These are phyloP conservation scores for Centropristis striata DNA, from an alignment of 2,113 vertebrate species.

Conservation along the genomic window DNA sequence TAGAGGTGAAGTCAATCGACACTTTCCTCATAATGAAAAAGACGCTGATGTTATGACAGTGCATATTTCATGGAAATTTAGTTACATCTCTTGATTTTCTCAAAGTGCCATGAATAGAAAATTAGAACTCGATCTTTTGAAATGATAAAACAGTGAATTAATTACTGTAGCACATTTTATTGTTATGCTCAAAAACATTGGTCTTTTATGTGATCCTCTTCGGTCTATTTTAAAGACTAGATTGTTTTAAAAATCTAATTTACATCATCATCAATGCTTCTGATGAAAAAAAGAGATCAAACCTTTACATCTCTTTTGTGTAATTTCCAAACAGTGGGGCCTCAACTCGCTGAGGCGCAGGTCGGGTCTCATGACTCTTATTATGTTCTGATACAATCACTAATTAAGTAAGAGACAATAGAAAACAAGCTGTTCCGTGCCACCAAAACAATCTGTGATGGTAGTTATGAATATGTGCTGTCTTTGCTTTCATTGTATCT, in stretches of 20 bases:
- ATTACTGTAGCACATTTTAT: background rate
- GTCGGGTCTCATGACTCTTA: conserved; percentile 34
- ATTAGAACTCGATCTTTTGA: background rate
- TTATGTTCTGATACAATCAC: conserved; percentile 49
- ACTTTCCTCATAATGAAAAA: background rate
- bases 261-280: background rate
- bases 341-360: background rate
- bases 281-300: conserved; percentile 7
- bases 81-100: background rate
- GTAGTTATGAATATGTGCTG: background rate
- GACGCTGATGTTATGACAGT: background rate
- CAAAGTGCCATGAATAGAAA: background rate
- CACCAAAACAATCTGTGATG: conserved; percentile 18
- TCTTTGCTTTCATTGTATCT: conserved; percentile 25
- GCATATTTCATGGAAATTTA: background rate
- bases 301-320: conserved; percentile 9
- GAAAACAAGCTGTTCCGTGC: conserved; percentile 27
- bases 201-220: background rate
- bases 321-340: conserved; percentile 9
- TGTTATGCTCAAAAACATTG: background rate
- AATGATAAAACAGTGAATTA: background rate
- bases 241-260: background rate
- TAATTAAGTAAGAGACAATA: conserved; percentile 52
- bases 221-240: background rate
- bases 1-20: background rate